A percentile compares a stretch with the other conserved stretches of the same genome.
These are phyloP conservation scores for Druon quercuslanigerum DNA, from an alignment of 1,140 invertebrate species.

Conservation along the genomic window DNA sequence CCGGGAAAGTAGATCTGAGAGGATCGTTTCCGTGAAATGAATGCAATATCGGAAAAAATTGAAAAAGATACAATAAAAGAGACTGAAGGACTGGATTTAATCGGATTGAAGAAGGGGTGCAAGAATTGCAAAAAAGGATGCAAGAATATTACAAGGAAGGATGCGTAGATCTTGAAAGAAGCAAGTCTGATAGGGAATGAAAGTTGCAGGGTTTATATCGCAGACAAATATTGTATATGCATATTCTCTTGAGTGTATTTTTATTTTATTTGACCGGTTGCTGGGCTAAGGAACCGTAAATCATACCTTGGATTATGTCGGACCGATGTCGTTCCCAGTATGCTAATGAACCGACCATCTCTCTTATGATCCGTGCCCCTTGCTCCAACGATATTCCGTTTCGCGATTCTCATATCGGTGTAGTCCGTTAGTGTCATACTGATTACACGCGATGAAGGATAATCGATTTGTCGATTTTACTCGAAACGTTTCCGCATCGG, in stretches of 20 bases:
- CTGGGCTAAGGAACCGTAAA: slow-evolving; percentile 16
- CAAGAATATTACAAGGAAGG: not conserved
- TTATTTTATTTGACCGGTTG: slow-evolving; percentile 20
- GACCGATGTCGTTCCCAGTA: slow-evolving; percentile 13
- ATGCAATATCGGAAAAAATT: not conserved
- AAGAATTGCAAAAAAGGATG: not conserved
- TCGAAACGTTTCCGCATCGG: not conserved
- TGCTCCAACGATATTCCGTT: slow-evolving; percentile 4
- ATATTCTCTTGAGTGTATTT: slow-evolving; percentile 7
- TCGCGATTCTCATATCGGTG: not conserved
- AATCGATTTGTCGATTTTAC: slow-evolving; percentile 28
- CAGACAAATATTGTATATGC: slow-evolving; percentile 13
- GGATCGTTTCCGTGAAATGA: slow-evolving; percentile 10
- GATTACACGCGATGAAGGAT: slow-evolving; percentile 28
- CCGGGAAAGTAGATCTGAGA: not conserved
- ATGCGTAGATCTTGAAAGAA: slow-evolving; percentile 5
- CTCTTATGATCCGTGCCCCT: slow-evolving; percentile 1
- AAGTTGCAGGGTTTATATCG: slow-evolving; percentile 1
- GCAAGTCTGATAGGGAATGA: slow-evolving; percentile 17
- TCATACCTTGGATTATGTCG: slow-evolving; percentile 24
- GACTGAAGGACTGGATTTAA: too few species aligned
- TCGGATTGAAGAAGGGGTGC: not conserved
- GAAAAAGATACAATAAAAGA: not conserved
- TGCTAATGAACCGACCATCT: slow-evolving; percentile 15
- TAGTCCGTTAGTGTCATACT: slow-evolving; percentile 8